These are phyloP conservation scores for Drosophila colorata DNA, from an alignment of 2,888 invertebrate species.

Conservation along the genomic window DNA sequence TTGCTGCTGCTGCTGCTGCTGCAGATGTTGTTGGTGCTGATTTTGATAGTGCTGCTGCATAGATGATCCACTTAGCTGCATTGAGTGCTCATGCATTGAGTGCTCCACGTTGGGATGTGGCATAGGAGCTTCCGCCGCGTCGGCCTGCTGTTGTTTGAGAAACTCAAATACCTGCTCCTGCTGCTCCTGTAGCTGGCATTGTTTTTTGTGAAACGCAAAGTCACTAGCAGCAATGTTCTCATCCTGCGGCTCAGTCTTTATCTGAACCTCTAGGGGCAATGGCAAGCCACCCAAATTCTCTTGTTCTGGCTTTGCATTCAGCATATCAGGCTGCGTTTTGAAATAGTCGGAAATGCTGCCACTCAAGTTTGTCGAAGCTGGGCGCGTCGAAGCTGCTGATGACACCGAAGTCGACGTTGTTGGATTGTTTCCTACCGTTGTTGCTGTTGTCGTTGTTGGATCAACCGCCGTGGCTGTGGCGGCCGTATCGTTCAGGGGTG, in stretches of 20 bases:
- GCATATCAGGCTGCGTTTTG: slow-evolving; percentile 48
- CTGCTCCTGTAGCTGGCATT: slow-evolving; percentile 37
- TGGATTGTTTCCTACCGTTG: slow-evolving; percentile 1
- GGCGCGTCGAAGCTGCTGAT: slow-evolving; percentile 18
- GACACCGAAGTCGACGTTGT: not conserved
- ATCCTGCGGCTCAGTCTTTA: slow-evolving; percentile 75
- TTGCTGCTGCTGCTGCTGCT: slow-evolving; percentile 82
- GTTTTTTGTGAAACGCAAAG: slow-evolving; percentile 43
- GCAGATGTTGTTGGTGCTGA: slow-evolving; percentile 51
- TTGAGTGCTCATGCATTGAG: slow-evolving; percentile 10
- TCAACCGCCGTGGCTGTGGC: not conserved
- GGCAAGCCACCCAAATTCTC: slow-evolving; percentile 30
- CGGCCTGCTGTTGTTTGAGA: slow-evolving; percentile 49
- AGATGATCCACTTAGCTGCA: slow-evolving; percentile 16
- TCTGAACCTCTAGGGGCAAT: slow-evolving; percentile 69
- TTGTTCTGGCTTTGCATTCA: slow-evolving; percentile 29
- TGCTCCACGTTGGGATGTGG: slow-evolving; percentile 45
- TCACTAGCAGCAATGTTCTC: slow-evolving; percentile 43
- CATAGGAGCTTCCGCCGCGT: slow-evolving; percentile 28
- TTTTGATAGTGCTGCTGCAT: slow-evolving; percentile 24
- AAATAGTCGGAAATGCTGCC: slow-evolving; percentile 61
- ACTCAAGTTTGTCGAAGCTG: slow-evolving; percentile 51
- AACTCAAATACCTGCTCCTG: slow-evolving; percentile 45
- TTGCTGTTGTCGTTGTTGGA: slow-evolving; percentile 1
- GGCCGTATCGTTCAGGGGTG: slow-evolving; percentile 84